Evolutionary conservation across 2,888 invertebrate genomes (phyloP).

Genomic region (Petrolisthes manimaculis): DNA sequence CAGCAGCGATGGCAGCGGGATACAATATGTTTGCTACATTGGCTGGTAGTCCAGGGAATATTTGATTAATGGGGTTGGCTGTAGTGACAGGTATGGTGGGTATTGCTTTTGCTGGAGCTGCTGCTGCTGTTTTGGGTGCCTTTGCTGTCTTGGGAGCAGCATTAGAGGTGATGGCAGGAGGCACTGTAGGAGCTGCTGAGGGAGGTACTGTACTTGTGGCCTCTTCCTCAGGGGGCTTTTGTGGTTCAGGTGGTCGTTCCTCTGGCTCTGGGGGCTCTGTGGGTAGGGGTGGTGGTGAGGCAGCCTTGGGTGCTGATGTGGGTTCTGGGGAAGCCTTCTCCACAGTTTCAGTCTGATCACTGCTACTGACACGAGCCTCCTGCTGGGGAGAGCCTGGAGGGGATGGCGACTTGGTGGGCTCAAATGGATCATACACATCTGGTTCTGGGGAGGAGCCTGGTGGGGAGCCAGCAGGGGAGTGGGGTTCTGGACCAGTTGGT

Average conservation of each 20-base stretch:
- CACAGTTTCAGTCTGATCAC: slow-evolving; percentile 61
- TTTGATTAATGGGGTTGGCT: slow-evolving; percentile 56
- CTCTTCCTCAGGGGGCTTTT: slow-evolving; percentile 64
- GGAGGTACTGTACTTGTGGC: slow-evolving; percentile 60
- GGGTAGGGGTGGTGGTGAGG: slow-evolving; percentile 66
- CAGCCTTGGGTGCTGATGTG: slow-evolving; percentile 70
- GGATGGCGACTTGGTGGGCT: slow-evolving; percentile 86
- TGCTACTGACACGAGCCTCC: slow-evolving; percentile 63
- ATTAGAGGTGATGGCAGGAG: slow-evolving; percentile 46
- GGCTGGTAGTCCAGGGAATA: slow-evolving; percentile 65
- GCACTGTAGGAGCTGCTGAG: slow-evolving; percentile 33
- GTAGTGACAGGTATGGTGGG: slow-evolving; percentile 42
- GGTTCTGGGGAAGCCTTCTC: slow-evolving; percentile 65
- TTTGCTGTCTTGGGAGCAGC: slow-evolving; percentile 41
- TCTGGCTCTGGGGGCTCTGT: slow-evolving; percentile 64
- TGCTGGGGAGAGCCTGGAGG: slow-evolving; percentile 73
- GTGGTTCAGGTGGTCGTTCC: slow-evolving; percentile 64
- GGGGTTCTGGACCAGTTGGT: slow-evolving; percentile 51
- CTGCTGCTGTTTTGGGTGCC: slow-evolving; percentile 29
- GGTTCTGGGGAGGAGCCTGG: slow-evolving; percentile 60
- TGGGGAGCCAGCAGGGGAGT: slow-evolving; percentile 61
- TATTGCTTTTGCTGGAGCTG: slow-evolving; percentile 35
- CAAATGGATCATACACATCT: slow-evolving; percentile 91
- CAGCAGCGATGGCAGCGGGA: slow-evolving; percentile 63
- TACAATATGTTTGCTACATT: slow-evolving; percentile 66